Conservation (phyloP, 2,888 invertebrate species). For the Microplitis deprimator region DNA sequence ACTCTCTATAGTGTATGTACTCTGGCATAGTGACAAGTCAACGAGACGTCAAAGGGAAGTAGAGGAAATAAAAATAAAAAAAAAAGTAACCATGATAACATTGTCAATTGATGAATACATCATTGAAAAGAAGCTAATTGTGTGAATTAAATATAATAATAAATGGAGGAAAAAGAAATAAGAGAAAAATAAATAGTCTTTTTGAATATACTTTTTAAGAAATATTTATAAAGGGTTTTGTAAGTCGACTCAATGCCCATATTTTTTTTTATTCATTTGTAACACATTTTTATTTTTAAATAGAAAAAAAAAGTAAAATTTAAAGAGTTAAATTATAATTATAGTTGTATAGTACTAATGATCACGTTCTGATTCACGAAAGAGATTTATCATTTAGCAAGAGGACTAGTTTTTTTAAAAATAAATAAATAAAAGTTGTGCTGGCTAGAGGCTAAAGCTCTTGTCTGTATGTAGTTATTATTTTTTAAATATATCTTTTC, state of each 20-base stretch:
- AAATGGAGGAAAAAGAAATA: conserved; percentile 7
- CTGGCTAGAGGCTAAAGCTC: neutral
- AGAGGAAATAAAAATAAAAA: conserved; percentile 20
- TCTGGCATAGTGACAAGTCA: conserved; percentile 30
- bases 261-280: neutral
- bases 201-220: neutral
- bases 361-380: neutral
- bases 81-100: conserved; percentile 32
- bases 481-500: neutral
- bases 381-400: neutral
- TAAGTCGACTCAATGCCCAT: neutral
- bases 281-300: neutral
- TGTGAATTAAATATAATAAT: conserved; percentile 24
- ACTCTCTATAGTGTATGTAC: conserved; percentile 37
- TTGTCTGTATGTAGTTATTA: neutral
- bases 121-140: conserved; percentile 52
- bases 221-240: neutral
- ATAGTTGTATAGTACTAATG: neutral
- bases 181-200: conserved; percentile 5
- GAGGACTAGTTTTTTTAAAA: neutral
- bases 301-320: conserved; percentile 21
- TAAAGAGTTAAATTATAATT: neutral
- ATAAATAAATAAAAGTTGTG: neutral
- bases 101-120: conserved; percentile 26
- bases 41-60: conserved; percentile 13